Conservation (phyloP, 1,140 invertebrate species). For the Microplitis demolitor region DNA sequence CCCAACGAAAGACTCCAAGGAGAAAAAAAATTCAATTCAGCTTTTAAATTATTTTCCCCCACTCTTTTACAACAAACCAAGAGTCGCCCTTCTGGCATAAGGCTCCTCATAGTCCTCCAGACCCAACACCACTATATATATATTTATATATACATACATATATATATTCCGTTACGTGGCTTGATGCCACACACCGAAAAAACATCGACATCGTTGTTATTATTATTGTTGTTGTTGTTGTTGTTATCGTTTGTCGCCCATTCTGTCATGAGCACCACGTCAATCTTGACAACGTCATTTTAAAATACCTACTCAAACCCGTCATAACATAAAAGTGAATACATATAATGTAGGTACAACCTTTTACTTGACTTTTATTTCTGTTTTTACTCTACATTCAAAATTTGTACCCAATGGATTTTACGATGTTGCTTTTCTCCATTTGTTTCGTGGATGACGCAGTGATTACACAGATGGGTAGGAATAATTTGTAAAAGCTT, state of each 20-base stretch:
- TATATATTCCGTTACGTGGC: background rate
- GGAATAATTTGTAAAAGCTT: too few species aligned
- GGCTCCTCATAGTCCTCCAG: constrained; percentile 13
- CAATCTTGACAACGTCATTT: constrained; percentile 4
- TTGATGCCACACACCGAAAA: constrained; percentile 11
- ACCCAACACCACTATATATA: background rate
- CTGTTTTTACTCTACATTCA: too few species aligned
- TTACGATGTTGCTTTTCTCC: too few species aligned
- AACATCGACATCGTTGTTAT: background rate
- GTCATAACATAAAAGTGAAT: too few species aligned
- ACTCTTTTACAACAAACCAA: constrained; percentile 11
- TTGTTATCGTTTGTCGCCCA: constrained; percentile 28
- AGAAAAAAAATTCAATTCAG: constrained; percentile 64
- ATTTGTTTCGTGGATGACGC: too few species aligned
- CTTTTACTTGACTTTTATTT: too few species aligned
- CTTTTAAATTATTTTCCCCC: constrained; percentile 59
- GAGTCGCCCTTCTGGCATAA: background rate
- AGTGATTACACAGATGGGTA: too few species aligned
- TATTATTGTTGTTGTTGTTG: constrained; percentile 4
- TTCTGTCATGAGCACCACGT: constrained; percentile 18
- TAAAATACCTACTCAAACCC: too few species aligned
- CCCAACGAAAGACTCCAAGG: constrained; percentile 60
- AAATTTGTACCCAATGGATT: too few species aligned
- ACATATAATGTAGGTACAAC: too few species aligned
- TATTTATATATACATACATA: constrained; percentile 8